Base-by-base conservation (phyloP, 2,888 invertebrate genomes). In the Campaea margaritaria region DNA sequence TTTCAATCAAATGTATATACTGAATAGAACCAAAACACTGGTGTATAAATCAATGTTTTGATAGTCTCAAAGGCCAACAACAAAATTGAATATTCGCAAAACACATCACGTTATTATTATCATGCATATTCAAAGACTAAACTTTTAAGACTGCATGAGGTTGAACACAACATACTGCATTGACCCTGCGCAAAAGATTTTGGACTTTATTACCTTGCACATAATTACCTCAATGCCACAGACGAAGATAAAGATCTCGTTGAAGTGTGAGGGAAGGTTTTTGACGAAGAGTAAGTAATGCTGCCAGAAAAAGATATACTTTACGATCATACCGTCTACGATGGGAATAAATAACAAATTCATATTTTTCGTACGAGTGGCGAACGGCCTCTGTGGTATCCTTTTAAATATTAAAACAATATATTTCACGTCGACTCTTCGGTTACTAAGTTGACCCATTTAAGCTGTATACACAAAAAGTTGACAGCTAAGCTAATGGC, bases 161-260 rank as follows among this genome's bases (percentile, higher is more conserved):
- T 45, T 13, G 11, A 28, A 45, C 14, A 31, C 28, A 31, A 27
- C 4, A 2, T 27, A 45, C n/a, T 27, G 28, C 45, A 14, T 7
- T 31, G 36, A 36, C 47, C 47, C 34, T 36, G 34, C n/a, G n/a
- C 47, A 5, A 21, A 21, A 13, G 36, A 44, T 45, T 45, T 44
- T 9, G 44, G 11, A 8, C 11, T 12, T 44, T 21, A 44, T 28
- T 34, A 46, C 46, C 13, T 42, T 21, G 42, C 12, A 1, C n/a
- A 36, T 36, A 12, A 12, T 44, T 44, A n/a, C 0, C 15, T 31
- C 28, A 50, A 50, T 50, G 66, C 12, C 41, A 50, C 41, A 11
- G 28, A 41, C 31, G 41, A 2, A 41, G 28, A 50, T 27, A 42
- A 50, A 14, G 15, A 41, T 31, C 39, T 50, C 13, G 9, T 38